Evolutionary conservation across 2,797 vertebrate genomes (phyloP), one percentile per base, ranked within the genome.

Genomic region (Gastrophryne carolinensis): DNA sequence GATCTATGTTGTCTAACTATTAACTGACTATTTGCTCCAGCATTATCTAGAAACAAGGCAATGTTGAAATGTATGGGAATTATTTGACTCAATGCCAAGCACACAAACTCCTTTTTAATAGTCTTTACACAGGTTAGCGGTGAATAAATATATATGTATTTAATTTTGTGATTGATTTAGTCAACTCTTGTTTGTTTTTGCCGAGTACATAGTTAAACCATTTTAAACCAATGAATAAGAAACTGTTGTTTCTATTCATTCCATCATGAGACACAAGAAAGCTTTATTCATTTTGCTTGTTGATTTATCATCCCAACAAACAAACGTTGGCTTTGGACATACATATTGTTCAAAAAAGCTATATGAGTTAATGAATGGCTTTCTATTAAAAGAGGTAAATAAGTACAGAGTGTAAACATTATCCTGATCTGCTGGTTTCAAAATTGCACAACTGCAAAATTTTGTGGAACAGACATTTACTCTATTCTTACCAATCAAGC

Each of bases 1-100:
- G 26, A 21, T 56, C 17, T 65, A 64, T 63, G 26, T 27, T 75
- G 24, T 30, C 12, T 68, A 75, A 68, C 61, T 19, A 68, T 75
- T 75, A 75, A 52, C 61, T 26, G 29, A 66, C 30, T 74, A 11
- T 73, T 73, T 74, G 52, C 23, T 17, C 3, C 57, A 37, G 32
- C 41, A 68, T 62, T 53, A 75, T 44, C 12, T 2, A 39, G 15
- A 1, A 35, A 12, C 11, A 68, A 68, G 12, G 23, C 15, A 60
- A 11, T 60, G 1, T 30, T 61, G 7, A 17, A n/a, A 24, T 6
- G 3, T 44, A 21, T 17, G 24, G 62, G 29, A 64, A 50, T 37
- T n/a, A n/a, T 29, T 23, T 75, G 44, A 65, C 35, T 67, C 27
- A 50, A n/a, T 32, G 30, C 30, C 39, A 6, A 21, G 26, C 3